Base-by-base conservation (phyloP, 2,797 vertebrate genomes). In the Morus bassanus region DNA sequence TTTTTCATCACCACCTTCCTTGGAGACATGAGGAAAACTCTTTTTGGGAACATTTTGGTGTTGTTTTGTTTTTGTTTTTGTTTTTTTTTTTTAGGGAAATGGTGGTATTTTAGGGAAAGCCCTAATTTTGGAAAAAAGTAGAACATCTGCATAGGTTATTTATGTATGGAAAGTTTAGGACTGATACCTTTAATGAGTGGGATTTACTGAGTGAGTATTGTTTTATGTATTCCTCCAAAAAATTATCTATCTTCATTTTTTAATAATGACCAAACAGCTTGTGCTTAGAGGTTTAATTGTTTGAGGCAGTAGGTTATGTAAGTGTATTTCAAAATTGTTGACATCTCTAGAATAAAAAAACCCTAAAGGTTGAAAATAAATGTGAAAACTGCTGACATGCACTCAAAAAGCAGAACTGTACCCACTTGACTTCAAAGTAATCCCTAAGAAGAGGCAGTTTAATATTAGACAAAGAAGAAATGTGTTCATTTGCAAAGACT, bases 301-400 rank as follows among this genome's bases (percentile, higher is more conserved):
- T 59, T 60, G 35, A 11, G 4, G 6, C 65, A 9, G n/a, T 8
- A 4, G 18, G 59, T 60, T 35, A 61, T 11, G 2, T 48, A 39
- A 64, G 17, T 10, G 19, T 27, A 13, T 69, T 50, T 51, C 15
- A n/a, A 59, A 39, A 21, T 10, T 25, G 19, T 25, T 61, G 63
- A 41, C 14, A 2, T 60, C 17, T 30, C 54, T 51, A 25, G 56
- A 39, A 37, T 25, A 48, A 67, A 64, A 61, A 21, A 7, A 0
- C 50, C 18, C 7, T 9, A 5, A 33, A 21, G 1, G 1, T 8
- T 39, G 33, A 7, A 61, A 25, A 28, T 24, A 43, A 43, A 21
- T 7, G 17, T 5, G 31, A 33, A 33, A 50, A 14, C 18, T 0
- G 5, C 56, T n/a, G 63, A 64, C 3, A 1, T 1, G n/a, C 50